phyloP scores from a whole-genome alignment of 1,140 invertebrate genomes.

The Caenorhabditis briggsae region DNA sequence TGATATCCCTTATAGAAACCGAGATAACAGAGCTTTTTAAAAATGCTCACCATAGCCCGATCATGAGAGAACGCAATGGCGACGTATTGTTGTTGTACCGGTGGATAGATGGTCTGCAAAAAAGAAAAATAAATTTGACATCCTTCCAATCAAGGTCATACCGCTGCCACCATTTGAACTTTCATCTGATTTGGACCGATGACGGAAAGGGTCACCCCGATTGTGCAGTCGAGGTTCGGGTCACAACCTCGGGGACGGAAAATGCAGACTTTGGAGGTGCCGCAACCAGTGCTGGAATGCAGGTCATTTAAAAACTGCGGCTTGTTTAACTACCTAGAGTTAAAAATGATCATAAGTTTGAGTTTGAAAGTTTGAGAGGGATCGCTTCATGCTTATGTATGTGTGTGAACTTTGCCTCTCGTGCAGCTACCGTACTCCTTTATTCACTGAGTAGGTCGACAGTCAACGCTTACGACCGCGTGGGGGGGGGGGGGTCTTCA shows the following conservation, averaged over 20 bases:
- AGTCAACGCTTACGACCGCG: too few species aligned
- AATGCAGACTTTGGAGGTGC: constrained; percentile 71
- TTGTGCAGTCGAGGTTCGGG: constrained; percentile 71
- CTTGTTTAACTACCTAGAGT: too few species aligned
- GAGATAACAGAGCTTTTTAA: background rate
- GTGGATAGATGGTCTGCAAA: constrained; percentile 62
- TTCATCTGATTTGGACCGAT: constrained; percentile 67
- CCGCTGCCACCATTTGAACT: constrained; percentile 66
- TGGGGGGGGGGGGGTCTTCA: too few species aligned
- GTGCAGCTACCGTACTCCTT: too few species aligned
- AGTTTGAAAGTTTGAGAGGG: too few species aligned
- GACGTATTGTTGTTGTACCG: constrained; percentile 70
- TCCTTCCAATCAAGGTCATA: background rate
- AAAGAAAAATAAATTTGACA: background rate
- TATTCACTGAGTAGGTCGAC: too few species aligned
- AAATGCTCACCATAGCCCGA: constrained; percentile 65
- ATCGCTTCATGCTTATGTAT: too few species aligned
- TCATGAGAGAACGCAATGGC: constrained; percentile 71
- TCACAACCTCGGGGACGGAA: constrained; percentile 72
- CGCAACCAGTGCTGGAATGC: constrained; percentile 67
- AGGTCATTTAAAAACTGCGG: too few species aligned
- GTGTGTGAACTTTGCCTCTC: too few species aligned
- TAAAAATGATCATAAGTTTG: too few species aligned
- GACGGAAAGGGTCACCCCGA: constrained; percentile 70
- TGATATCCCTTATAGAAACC: background rate